phyloP scores from a whole-genome alignment of 1,140 invertebrate species.

The Leucophenga varia region DNA sequence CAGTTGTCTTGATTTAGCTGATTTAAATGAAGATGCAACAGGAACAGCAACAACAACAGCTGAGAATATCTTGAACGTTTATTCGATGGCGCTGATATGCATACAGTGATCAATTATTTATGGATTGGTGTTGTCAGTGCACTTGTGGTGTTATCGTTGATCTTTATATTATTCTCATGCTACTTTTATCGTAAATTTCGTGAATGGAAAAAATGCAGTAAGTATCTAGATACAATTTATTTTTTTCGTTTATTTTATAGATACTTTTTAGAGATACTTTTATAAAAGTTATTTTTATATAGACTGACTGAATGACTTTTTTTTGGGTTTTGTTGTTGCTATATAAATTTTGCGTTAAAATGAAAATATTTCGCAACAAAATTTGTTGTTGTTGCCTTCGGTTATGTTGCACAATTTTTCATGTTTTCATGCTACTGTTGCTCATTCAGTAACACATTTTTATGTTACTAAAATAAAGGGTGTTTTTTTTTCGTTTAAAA shows the following conservation, averaged over 20 bases:
- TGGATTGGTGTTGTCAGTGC: constrained; percentile 53
- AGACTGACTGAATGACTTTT: too few relatives aligned
- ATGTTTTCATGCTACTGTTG: too few relatives aligned
- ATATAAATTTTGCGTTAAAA: too few relatives aligned
- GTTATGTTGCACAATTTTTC: too few relatives aligned
- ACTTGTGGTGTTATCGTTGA: constrained; percentile 41
- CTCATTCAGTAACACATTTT: too few relatives aligned
- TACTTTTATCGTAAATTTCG: constrained; percentile 54
- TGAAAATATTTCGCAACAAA: too few relatives aligned
- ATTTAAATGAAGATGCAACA: constrained; percentile 28
- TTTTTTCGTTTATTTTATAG: too few relatives aligned
- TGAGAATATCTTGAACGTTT: constrained; percentile 31
- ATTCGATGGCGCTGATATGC: constrained; percentile 44
- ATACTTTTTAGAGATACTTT: too few relatives aligned
- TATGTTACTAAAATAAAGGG: too few relatives aligned
- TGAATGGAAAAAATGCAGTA: constrained; percentile 56
- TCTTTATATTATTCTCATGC: constrained; percentile 52
- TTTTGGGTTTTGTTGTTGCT: too few relatives aligned
- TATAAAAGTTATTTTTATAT: too few relatives aligned
- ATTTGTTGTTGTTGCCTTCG: too few relatives aligned
- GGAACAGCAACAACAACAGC: background rate
- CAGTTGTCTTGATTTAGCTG: constrained; percentile 49
- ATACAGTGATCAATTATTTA: constrained; percentile 50
- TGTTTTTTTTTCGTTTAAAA: background rate
- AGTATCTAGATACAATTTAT: constrained; percentile 31